Percentiles rank a stretch among this genome's conserved stretches.
Evolutionary conservation across 2,113 vertebrate genomes (phyloP).

Genomic region (Candoia aspera): DNA sequence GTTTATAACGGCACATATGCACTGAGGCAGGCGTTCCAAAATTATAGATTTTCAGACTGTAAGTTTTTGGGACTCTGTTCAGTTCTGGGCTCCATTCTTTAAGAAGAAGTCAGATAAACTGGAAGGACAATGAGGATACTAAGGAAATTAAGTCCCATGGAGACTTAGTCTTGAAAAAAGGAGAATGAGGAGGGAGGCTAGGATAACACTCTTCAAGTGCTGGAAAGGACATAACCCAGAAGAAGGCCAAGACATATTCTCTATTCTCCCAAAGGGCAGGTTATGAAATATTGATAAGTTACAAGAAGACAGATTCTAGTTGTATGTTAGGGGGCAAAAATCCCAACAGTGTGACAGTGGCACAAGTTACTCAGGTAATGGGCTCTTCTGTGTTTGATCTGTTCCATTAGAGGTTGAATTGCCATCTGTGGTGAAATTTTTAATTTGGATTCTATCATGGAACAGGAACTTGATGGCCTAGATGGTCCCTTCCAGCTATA

Average conservation of each 20-base stretch:
- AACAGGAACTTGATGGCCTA: not conserved
- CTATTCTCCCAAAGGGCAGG: not conserved
- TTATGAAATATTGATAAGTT: not conserved
- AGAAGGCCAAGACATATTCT: not conserved
- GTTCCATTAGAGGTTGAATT: not conserved
- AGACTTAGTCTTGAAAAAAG: not conserved
- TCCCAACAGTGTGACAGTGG: not conserved
- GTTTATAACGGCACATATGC: not conserved
- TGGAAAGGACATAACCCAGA: not conserved
- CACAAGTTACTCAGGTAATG: not conserved
- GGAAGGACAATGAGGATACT: not conserved
- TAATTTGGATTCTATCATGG: not conserved
- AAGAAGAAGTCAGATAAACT: not conserved
- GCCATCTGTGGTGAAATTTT: not conserved
- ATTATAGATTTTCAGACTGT: not conserved
- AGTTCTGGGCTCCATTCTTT: not conserved
- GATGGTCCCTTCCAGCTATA: not conserved
- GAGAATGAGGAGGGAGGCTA: not conserved
- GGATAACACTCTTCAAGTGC: not conserved
- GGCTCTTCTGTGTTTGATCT: not conserved
- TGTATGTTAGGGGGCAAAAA: not conserved
- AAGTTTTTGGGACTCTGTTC: not conserved
- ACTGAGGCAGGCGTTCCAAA: not conserved
- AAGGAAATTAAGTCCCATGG: not conserved
- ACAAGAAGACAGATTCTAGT: not conserved